Base-by-base conservation (phyloP, 1,140 invertebrate species). In the Megalopta genalis region DNA sequence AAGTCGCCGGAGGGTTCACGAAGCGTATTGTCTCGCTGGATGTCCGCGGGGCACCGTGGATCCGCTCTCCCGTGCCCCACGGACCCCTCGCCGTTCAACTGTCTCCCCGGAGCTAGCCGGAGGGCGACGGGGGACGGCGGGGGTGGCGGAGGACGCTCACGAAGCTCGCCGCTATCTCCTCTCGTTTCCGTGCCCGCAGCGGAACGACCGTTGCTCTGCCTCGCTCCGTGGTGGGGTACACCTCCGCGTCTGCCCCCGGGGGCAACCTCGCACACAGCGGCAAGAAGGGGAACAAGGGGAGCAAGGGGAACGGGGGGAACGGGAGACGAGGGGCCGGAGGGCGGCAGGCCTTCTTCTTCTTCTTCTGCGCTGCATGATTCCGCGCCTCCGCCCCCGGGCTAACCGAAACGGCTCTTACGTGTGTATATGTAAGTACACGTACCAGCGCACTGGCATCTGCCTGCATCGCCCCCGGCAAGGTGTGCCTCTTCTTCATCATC, bases 171-270 rank as follows among this genome's bases (percentile, higher is more conserved):
- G 83, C 86, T 90, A 90, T 90, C 88, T 89, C 77, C 81, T 83
- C 82, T 87, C 87, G 88, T 90, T 89, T 90, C 86, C 88, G 88
- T 81, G 87, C 88, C 88, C 80, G 85, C 86, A 90, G 86, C 87
- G 77, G 87, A 85, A 85, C 84, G 84, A 86, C 84, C 82, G 76
- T 81, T 75, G 77, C 78, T 81, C 83, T 18, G 69, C 77, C 74
- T 70, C 68, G 70, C 66, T 80, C 78, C 65, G 84, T 57, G 80
- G 70, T 82, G 83, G 83, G 80, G 70, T 85, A 73, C 80, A 84
- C 80, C 79, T 85, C 84, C 69, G 83, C 67, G 83, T 86, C 79
- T 85, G 65, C 70, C 85, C 78, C 42, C 70, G 73, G 49, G 68
- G 77, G 46, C 69, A 74, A 63, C 73, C 71, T 59, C 68, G 32